Conservation (phyloP, 2,797 vertebrate species). For the Graptemys geographica region DNA sequence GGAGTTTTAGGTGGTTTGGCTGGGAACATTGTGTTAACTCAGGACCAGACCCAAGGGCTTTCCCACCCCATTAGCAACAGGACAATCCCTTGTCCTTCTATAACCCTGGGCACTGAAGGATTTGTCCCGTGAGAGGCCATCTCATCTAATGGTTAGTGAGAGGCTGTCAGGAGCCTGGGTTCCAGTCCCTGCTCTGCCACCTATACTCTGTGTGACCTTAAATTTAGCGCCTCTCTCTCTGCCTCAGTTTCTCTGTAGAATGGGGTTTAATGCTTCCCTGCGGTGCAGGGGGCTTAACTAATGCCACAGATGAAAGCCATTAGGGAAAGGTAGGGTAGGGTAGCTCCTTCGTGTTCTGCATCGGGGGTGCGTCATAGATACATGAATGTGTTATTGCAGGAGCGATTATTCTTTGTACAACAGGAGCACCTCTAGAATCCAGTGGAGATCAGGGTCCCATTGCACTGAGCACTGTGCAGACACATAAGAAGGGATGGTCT, state of each 20-base stretch:
- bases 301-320: neutral
- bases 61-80: neutral
- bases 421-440: neutral
- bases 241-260: neutral
- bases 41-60: neutral
- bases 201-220: neutral
- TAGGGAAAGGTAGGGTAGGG: neutral
- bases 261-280: neutral
- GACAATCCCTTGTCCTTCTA: neutral
- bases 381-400: neutral
- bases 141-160: neutral
- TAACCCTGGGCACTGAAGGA: neutral
- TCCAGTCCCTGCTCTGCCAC: neutral
- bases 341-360: neutral
- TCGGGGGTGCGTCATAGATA: neutral
- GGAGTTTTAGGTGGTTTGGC: neutral
- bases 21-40: neutral
- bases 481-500: neutral
- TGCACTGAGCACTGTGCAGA: neutral
- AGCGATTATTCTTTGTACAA: neutral
- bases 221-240: neutral
- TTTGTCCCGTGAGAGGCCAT: neutral
- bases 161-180: neutral
- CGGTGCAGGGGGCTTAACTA: neutral
- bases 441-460: neutral